Evolutionary conservation across 2,888 invertebrate species (phyloP), one percentile per base, ranked within the genome.

Genomic region (Eilema depressum): DNA sequence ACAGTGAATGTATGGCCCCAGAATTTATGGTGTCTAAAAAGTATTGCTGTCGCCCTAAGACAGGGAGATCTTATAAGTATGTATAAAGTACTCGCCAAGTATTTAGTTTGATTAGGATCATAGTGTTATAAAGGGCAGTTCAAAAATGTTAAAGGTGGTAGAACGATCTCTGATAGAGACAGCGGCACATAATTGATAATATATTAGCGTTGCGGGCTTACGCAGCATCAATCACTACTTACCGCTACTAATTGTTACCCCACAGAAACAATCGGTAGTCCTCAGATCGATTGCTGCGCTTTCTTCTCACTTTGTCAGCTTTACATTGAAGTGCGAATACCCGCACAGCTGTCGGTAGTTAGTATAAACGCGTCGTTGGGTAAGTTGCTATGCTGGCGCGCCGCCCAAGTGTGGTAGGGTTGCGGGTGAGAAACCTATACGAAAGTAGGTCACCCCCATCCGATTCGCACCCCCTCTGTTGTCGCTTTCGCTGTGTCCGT

Each of bases 401-500:
- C 74, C 80, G 83, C 75, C 79, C 77, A 80, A 82, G 80, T 78
- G 82, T 81, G 83, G 83, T 84, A 83, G 85, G 85, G 83, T 82
- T 83, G 83, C 83, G 87, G 86, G 85, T 85, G 83, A 83, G 86
- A 80, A 87, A 87, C 85, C 85, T 84, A 77, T 76, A 82, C 71
- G 86, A 89, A 94, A 93, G 89, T 94, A 93, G 94, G 92, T 93
- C 92, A 89, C 78, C 84, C 81, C 76, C 71, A n/a, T 77, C 41
- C 41, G 17, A 41, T 26, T 17, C 64, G 75, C 73, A 77, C 76
- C 84, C 86, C 87, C 79, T 85, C 85, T 85, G 88, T 89, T 89
- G 91, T 89, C 91, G 91, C 92, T 91, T 92, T 92, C 92, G 89
- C 88, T 91, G 87, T 87, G 88, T 87, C 87, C 87, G 88, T 77